Conservation (phyloP, 2,113 vertebrate species). For the Aldabrachelys gigantea region DNA sequence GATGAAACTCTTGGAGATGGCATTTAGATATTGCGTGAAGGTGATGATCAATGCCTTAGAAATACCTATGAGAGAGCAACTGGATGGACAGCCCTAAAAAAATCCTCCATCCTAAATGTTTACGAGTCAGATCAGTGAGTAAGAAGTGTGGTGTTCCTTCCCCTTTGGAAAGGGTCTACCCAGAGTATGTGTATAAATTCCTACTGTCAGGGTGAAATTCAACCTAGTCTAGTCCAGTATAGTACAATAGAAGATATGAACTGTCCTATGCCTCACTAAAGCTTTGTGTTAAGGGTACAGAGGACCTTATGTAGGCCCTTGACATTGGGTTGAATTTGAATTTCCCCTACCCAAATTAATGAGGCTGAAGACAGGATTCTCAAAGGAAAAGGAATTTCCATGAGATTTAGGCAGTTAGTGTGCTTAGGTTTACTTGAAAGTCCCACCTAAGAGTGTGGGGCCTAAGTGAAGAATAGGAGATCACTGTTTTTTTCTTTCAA, state of each 20-base stretch:
- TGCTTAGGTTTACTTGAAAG: neutral
- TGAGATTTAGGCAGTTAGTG: neutral
- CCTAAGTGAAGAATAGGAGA: neutral
- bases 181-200: neutral
- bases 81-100: neutral
- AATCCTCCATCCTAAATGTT: accelerated
- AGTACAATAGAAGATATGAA: neutral
- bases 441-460: neutral
- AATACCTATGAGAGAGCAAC: neutral
- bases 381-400: neutral
- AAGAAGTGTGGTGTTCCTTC: neutral
- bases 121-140: neutral
- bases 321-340: neutral
- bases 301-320: neutral
- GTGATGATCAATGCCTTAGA: neutral
- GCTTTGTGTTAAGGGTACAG: neutral
- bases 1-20: neutral
- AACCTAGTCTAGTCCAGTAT: no score
- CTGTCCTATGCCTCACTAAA: neutral
- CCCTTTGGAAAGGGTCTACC: accelerated
- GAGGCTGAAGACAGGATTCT: accelerated
- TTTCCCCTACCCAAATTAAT: neutral
- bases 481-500: neutral
- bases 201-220: neutral
- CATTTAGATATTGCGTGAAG: neutral